phyloP scores from a whole-genome alignment of 2,113 vertebrate genomes.

The Rhinoderma darwinii region DNA sequence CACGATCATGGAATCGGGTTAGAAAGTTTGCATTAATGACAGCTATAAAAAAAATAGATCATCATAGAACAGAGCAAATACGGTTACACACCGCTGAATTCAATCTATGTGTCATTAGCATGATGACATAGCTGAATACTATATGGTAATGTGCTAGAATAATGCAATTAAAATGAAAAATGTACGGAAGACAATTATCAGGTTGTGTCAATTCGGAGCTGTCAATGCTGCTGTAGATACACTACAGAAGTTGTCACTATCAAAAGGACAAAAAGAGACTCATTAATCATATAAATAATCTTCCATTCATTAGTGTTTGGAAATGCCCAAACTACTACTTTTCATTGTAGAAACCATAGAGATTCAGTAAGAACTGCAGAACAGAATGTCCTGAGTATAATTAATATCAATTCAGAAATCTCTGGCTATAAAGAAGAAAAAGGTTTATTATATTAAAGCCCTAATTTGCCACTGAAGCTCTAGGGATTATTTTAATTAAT shows the following conservation, averaged over 20 bases:
- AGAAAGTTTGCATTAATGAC: background rate
- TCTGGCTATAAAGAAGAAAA: background rate
- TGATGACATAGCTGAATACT: too few species aligned
- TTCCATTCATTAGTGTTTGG: background rate
- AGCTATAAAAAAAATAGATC: background rate
- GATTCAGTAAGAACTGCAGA: background rate
- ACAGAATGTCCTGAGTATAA: background rate
- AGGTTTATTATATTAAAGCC: background rate
- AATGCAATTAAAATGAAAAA: background rate
- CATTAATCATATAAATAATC: background rate
- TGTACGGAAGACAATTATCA: background rate
- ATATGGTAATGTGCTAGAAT: background rate
- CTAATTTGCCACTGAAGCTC: background rate
- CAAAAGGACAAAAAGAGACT: background rate
- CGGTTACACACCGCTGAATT: background rate
- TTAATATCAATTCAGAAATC: conserved; percentile 17
- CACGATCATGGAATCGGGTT: background rate
- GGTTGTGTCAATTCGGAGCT: background rate
- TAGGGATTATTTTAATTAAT: background rate
- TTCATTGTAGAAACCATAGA: background rate
- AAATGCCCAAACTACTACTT: background rate
- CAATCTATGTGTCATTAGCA: too few species aligned
- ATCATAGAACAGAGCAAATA: background rate
- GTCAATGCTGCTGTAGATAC: background rate
- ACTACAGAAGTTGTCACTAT: background rate